phyloP scores from a whole-genome alignment of 2,888 invertebrate species.

The Xanthorhoe spadicearia region DNA sequence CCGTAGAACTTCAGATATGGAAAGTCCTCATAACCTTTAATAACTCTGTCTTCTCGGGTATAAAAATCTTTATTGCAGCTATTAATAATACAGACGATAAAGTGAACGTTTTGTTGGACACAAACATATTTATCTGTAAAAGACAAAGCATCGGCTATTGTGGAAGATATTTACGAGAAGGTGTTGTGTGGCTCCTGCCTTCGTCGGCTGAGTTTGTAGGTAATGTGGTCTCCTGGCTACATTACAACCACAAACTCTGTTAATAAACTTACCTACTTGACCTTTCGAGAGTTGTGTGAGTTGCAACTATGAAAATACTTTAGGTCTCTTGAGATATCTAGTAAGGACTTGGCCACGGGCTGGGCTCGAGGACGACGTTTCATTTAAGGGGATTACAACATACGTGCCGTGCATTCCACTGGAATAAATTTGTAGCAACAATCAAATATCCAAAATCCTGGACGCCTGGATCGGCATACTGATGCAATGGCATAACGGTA shows the following conservation, averaged over 20 bases:
- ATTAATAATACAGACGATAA: constrained; percentile 53
- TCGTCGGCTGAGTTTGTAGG: constrained; percentile 9
- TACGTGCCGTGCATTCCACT: constrained; percentile 50
- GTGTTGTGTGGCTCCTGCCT: constrained; percentile 23
- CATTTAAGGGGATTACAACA: constrained; percentile 53
- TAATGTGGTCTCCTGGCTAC: constrained; percentile 29
- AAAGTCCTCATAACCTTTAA: constrained; percentile 37
- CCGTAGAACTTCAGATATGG: constrained; percentile 21
- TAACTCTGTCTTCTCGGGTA: constrained; percentile 40
- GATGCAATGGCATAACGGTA: constrained; percentile 12
- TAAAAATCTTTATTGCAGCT: constrained; percentile 51
- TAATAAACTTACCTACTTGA: constrained; percentile 51
- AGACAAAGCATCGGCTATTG: constrained; percentile 47
- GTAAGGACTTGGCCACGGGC: constrained; percentile 29
- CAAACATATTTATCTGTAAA: constrained; percentile 57
- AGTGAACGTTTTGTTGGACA: constrained; percentile 47
- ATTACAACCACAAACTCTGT: constrained; percentile 45
- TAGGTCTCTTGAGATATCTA: constrained; percentile 51
- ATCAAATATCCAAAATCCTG: constrained; percentile 35
- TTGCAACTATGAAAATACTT: constrained; percentile 47
- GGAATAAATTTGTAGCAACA: constrained; percentile 39
- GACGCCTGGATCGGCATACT: constrained; percentile 33
- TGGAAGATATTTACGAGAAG: constrained; percentile 52
- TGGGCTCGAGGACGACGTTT: constrained; percentile 40
- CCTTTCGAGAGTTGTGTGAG: constrained; percentile 50